Conservation (phyloP, 2,888 invertebrate genomes). For the Synanthedon tipuliformis region DNA sequence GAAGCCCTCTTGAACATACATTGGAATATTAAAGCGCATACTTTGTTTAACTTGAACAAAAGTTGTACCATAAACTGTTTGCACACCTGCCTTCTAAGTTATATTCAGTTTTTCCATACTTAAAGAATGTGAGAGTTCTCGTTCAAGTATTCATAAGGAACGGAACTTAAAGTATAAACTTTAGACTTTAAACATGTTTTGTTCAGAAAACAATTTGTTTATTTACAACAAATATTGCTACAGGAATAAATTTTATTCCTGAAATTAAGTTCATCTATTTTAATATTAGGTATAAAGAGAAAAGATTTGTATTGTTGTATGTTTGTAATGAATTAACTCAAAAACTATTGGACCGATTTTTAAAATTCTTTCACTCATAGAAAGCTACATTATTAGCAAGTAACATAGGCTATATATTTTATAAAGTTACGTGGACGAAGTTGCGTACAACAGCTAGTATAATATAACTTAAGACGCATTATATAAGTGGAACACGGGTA, state of each 20-base stretch:
- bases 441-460: no score
- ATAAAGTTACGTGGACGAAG: no score
- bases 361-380: no score
- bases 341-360: no score
- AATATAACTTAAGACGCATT: neutral
- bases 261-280: no score
- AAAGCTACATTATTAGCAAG: no score
- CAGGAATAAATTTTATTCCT: no score
- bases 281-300: no score
- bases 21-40: neutral
- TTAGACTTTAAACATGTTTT: constrained; percentile 10
- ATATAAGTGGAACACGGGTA: constrained; percentile 22
- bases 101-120: constrained; percentile 23
- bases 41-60: constrained; percentile 11
- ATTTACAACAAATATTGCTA: no score
- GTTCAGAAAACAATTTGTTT: neutral
- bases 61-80: constrained; percentile 24
- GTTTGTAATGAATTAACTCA: no score
- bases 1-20: neutral
- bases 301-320: no score
- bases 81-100: constrained; percentile 18
- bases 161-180: constrained; percentile 10
- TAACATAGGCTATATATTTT: no score
- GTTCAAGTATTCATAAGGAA: constrained; percentile 18
- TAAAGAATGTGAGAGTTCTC: constrained; percentile 11